Percentiles rank a stretch among this genome's conserved stretches.
phyloP scores from a whole-genome alignment of 2,888 invertebrate species.

The Bombylius discolor region DNA sequence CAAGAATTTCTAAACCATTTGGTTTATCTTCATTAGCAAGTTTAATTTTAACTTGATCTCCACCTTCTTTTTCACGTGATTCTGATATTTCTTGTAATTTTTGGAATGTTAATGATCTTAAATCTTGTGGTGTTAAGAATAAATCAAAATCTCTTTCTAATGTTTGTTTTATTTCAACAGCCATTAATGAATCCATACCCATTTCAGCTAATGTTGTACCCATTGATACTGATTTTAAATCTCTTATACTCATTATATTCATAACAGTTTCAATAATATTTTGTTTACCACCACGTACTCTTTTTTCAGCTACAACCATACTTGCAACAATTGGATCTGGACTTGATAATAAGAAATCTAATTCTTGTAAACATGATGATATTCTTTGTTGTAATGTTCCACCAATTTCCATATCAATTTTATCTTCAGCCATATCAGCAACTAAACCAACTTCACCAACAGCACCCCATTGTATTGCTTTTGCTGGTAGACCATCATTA shows the following conservation, averaged over 20 bases:
- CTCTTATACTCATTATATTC: constrained; percentile 53
- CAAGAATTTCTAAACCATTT: constrained; percentile 43
- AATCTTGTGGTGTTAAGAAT: constrained; percentile 72
- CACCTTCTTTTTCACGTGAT: constrained; percentile 21
- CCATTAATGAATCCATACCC: constrained; percentile 96
- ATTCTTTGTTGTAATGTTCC: constrained; percentile 81
- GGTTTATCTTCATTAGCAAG: constrained; percentile 24
- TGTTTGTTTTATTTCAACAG: constrained; percentile 88
- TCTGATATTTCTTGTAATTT: constrained; percentile 31
- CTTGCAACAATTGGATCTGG: constrained; percentile 59
- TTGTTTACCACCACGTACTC: constrained; percentile 45
- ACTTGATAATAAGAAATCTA: constrained; percentile 61
- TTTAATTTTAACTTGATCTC: constrained; percentile 26
- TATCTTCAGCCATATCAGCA: constrained; percentile 58
- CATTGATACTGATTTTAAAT: constrained; percentile 54
- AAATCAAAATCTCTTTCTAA: constrained; percentile 82
- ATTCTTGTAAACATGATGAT: constrained; percentile 60
- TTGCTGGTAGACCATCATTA: constrained; percentile 55
- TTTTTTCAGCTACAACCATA: constrained; percentile 80
- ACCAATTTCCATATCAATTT: constrained; percentile 53
- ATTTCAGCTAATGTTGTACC: constrained; percentile 72
- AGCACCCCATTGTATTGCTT: constrained; percentile 89
- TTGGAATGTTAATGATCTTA: constrained; percentile 62
- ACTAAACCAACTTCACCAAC: constrained; percentile 79
- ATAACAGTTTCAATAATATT: constrained; percentile 62